phyloP scores from a whole-genome alignment of 1,140 invertebrate species.

The Tetramorium simillimum region DNA sequence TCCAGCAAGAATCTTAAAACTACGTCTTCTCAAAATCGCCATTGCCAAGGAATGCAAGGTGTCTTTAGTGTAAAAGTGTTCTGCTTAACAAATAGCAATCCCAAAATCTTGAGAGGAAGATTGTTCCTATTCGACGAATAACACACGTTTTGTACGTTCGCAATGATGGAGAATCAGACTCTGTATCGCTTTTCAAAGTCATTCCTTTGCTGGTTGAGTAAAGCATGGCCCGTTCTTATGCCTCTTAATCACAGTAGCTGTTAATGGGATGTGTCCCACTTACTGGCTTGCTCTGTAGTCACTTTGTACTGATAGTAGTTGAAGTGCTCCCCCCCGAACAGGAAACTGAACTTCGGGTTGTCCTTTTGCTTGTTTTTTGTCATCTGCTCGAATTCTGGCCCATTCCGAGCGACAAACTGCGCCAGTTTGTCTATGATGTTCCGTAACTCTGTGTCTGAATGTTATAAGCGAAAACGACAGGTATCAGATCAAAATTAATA shows the following conservation, averaged over 20 bases:
- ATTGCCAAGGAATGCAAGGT: conserved; percentile 70
- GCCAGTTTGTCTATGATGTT: conserved; percentile 99
- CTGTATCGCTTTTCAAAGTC: conserved; percentile 73
- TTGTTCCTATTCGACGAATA: conserved; percentile 69
- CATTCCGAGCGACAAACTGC: conserved; percentile 99
- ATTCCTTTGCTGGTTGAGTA: conserved; percentile 72
- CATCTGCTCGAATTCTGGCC: conserved; percentile 99
- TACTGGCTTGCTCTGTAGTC: conserved; percentile 94
- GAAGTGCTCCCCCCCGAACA: conserved; percentile 98
- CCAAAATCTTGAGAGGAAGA: conserved; percentile 76
- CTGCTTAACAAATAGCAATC: conserved; percentile 75
- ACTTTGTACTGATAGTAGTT: conserved; percentile 99
- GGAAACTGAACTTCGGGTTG: conserved; percentile 98
- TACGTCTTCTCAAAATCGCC: conserved; percentile 73
- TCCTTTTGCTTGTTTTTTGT: conserved; percentile 99
- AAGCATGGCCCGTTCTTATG: conserved; percentile 70
- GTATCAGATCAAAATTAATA: conserved; percentile 46
- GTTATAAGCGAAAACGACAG: conserved; percentile 64
- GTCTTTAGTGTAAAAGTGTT: conserved; percentile 72
- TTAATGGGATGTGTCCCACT: conserved; percentile 85
- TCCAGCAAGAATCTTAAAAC: conserved; percentile 76
- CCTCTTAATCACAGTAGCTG: conserved; percentile 78
- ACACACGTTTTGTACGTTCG: conserved; percentile 69
- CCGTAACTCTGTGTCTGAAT: conserved; percentile 94
- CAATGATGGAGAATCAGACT: conserved; percentile 72